phyloP scores from a whole-genome alignment of 64 coral and sea anemone species.

The Astreopora myriophthalma region DNA sequence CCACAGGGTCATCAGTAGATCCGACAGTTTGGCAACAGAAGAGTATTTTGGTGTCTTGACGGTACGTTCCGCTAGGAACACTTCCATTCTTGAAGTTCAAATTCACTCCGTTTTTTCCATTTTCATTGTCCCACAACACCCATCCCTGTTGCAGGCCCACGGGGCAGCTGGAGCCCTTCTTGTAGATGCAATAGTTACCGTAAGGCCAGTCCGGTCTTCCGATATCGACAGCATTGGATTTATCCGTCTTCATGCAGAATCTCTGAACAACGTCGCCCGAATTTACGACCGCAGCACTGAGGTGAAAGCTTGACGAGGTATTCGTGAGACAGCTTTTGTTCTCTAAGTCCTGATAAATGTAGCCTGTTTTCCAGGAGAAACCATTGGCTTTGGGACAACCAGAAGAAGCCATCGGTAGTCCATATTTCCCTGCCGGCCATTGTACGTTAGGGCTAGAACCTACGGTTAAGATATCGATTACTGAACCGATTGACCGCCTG shows the following conservation, averaged over 20 bases:
- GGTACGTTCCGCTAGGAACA: slow-evolving; percentile 42
- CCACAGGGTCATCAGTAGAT: slow-evolving; percentile 26
- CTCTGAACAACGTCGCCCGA: slow-evolving; percentile 26
- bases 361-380: slow-evolving; percentile 49
- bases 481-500: too few relatives aligned
- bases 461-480: too few relatives aligned
- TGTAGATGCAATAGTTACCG: slow-evolving; percentile 73
- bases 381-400: slow-evolving; percentile 28
- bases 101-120: neutral
- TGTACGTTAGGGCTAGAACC: neutral
- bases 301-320: slow-evolving; percentile 35
- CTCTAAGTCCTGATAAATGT: slow-evolving; percentile 41
- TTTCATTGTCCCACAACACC: slow-evolving; percentile 69
- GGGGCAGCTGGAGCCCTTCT: slow-evolving; percentile 52
- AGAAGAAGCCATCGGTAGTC: slow-evolving; percentile 46
- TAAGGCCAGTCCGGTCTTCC: slow-evolving; percentile 61
- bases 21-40: slow-evolving; percentile 67
- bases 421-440: slow-evolving; percentile 58
- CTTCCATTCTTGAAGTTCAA: neutral
- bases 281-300: neutral
- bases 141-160: slow-evolving; percentile 40
- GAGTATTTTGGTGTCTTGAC: slow-evolving; percentile 56
- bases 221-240: neutral
- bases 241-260: slow-evolving; percentile 72
- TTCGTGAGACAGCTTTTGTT: neutral